These are phyloP conservation scores for Lampris megalopsis DNA, from an alignment of 2,113 vertebrate genomes.

Conservation along the genomic window DNA sequence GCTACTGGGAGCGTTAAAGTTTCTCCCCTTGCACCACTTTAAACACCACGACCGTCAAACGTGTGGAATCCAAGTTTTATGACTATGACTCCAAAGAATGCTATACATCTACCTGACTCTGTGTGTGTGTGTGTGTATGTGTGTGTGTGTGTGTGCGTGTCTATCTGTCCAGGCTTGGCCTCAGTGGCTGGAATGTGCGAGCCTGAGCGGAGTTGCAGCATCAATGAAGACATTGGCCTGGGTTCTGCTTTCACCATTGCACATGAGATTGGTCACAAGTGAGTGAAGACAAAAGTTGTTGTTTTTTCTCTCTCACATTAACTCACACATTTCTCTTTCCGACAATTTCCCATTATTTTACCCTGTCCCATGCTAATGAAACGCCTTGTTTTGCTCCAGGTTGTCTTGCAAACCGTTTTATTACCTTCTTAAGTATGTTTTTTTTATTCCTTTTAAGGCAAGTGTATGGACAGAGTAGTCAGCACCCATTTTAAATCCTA, in stretches of 20 bases:
- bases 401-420: conserved; percentile 25
- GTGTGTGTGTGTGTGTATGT: conserved; percentile 58
- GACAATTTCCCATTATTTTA: conserved; percentile 8
- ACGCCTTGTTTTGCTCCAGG: conserved; percentile 4
- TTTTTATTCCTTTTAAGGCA: conserved; percentile 35
- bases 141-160: conserved; percentile 41
- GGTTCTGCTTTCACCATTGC: conserved; percentile 99
- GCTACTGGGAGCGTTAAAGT: conserved; percentile 88
- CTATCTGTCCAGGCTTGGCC: conserved; percentile 89
- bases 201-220: conserved; percentile 99
- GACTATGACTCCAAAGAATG: conserved; percentile 83
- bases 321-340: conserved; percentile 23
- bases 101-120: conserved; percentile 89
- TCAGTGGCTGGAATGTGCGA: conserved; percentile 99
- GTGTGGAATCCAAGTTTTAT: conserved; percentile 88
- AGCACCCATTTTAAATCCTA: no score
- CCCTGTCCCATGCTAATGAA: conserved; percentile 8
- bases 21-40: conserved; percentile 83
- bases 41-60: conserved; percentile 84
- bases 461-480: no score
- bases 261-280: conserved; percentile 99
- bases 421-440: conserved; percentile 7
- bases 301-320: not conserved
- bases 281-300: conserved; percentile 77
- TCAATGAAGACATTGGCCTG: conserved; percentile 99